phyloP scores from a whole-genome alignment of 2,797 vertebrate species.

The Clarias platycephalus region DNA sequence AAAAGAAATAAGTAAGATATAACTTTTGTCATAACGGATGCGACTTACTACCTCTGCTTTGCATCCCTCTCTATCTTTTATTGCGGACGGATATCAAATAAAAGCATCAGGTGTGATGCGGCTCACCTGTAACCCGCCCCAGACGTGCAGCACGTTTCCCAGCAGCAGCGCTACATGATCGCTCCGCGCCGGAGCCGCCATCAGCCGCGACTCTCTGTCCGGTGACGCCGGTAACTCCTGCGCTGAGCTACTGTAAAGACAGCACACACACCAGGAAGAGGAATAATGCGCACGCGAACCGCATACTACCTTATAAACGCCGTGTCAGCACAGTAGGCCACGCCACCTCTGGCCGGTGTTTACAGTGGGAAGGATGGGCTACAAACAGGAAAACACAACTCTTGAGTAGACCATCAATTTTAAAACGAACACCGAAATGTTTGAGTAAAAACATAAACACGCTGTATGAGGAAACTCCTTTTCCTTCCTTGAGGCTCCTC shows the following conservation, averaged over 20 bases:
- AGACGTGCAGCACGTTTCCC: conserved; percentile 80
- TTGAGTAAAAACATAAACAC: background rate
- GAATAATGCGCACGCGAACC: conserved; percentile 44
- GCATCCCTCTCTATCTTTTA: background rate
- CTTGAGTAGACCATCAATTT: background rate
- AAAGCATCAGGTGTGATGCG: background rate
- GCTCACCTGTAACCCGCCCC: conserved; percentile 93
- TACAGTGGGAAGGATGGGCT: conserved; percentile 23
- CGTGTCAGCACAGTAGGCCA: background rate
- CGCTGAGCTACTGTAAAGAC: background rate
- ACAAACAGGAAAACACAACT: conserved; percentile 2
- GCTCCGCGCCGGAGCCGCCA: conserved; percentile 78
- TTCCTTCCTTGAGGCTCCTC: background rate
- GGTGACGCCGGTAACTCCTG: background rate
- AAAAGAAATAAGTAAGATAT: background rate
- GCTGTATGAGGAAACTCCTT: background rate
- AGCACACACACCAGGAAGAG: conserved; percentile 26
- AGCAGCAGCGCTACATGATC: conserved; percentile 86
- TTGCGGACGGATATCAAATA: background rate
- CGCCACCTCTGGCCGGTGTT: conserved; percentile 38
- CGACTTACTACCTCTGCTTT: background rate
- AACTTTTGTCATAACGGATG: background rate
- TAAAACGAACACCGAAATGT: too few relatives aligned
- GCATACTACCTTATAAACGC: background rate
- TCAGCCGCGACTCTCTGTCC: conserved; percentile 59